Percentiles rank a stretch among this genome's conserved stretches.
Conservation (phyloP, 2,888 invertebrate genomes). For the Leptinotarsa tumamoca region DNA sequence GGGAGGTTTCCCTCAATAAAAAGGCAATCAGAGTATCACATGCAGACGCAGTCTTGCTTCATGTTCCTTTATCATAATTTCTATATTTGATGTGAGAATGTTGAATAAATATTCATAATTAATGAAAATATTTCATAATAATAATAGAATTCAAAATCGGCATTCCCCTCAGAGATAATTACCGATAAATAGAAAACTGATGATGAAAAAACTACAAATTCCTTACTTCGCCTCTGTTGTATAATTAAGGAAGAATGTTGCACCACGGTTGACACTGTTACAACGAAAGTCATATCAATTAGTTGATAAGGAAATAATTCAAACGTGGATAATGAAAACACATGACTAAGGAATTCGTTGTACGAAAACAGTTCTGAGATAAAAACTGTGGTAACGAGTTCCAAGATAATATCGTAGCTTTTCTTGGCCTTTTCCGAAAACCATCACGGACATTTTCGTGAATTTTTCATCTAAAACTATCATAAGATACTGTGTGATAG, state of each 20-base stretch:
- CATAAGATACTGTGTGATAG: too few relatives aligned
- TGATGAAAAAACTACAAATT: conserved; percentile 4
- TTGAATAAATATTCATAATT: not conserved
- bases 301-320: conserved; percentile 1
- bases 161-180: not conserved
- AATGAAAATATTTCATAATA: not conserved
- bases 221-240: not conserved
- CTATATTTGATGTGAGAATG: too few relatives aligned
- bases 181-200: not conserved
- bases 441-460: too few relatives aligned
- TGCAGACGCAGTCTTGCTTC: too few relatives aligned
- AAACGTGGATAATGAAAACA: not conserved
- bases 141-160: not conserved
- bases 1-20: too few relatives aligned
- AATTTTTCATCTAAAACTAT: too few relatives aligned
- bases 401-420: not conserved
- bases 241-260: not conserved
- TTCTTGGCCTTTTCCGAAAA: not conserved
- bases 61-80: too few relatives aligned
- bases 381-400: not conserved
- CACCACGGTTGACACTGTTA: not conserved
- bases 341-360: not conserved
- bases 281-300: not conserved
- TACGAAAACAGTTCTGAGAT: not conserved
- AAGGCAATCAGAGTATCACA: too few relatives aligned